Evolutionary conservation across 30 jellyfish, hydroid and myxozoan species (phyloP).

Genomic region (Catostylus mosaicus): DNA sequence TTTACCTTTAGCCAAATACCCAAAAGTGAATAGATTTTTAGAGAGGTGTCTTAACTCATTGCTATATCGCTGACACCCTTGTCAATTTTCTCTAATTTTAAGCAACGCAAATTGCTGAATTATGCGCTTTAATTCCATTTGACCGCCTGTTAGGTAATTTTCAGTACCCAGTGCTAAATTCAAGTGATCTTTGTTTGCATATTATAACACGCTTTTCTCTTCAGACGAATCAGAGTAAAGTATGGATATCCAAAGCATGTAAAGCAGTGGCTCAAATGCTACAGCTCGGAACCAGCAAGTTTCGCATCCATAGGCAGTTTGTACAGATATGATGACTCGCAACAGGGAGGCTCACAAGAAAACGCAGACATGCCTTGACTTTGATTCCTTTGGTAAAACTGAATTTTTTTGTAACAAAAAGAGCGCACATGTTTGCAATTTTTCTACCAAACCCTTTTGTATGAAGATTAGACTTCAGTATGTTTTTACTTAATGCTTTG

Average conservation of each 20-base stretch:
- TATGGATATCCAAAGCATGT: slow-evolving; percentile 64
- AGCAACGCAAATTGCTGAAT: neutral
- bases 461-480: too few species aligned
- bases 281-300: neutral
- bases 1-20: too few species aligned
- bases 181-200: neutral
- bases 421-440: too few species aligned
- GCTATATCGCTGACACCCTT: too few species aligned
- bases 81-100: too few species aligned
- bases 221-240: slow-evolving; percentile 23
- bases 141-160: neutral
- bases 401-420: too few species aligned
- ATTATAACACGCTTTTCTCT: neutral
- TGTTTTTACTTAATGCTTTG: too few species aligned
- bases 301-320: neutral
- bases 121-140: too few species aligned
- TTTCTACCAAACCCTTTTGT: too few species aligned
- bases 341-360: neutral
- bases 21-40: too few species aligned
- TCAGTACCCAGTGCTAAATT: neutral
- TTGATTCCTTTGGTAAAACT: too few species aligned
- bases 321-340: neutral
- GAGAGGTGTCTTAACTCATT: too few species aligned
- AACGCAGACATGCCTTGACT: neutral
- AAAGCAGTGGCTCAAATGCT: slow-evolving; percentile 50